phyloP scores from a whole-genome alignment of 2,888 invertebrate genomes.

The Melolontha melolontha region DNA sequence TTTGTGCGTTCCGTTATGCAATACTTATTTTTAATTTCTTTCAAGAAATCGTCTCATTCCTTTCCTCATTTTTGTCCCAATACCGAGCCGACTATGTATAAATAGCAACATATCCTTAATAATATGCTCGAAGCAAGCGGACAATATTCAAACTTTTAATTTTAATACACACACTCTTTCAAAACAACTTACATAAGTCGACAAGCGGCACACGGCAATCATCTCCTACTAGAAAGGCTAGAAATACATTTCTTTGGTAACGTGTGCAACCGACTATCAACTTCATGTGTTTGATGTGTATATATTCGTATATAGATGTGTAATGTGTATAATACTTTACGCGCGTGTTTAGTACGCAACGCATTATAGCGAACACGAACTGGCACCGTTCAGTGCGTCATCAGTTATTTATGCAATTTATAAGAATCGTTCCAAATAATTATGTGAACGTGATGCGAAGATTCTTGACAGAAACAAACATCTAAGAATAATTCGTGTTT shows the following conservation, averaged over 20 bases:
- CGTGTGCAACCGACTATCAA: conserved; percentile 15
- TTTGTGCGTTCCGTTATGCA: no score
- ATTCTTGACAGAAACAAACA: no score
- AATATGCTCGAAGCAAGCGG: background rate
- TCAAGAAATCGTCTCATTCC: no score
- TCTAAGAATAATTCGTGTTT: no score
- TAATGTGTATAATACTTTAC: conserved; percentile 1
- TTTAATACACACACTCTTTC: conserved; percentile 17
- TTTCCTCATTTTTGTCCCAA: no score
- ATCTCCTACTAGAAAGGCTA: conserved; percentile 6
- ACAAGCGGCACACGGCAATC: background rate
- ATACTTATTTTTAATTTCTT: no score
- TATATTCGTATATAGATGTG: conserved; percentile 5
- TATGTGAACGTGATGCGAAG: background rate
- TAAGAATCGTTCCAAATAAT: background rate
- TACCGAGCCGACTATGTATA: no score
- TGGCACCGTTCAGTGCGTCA: conserved; percentile 8
- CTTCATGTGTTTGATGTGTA: conserved; percentile 7
- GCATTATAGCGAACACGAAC: background rate
- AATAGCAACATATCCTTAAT: no score
- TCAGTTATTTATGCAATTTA: conserved; percentile 1
- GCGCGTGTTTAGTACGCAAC: background rate
- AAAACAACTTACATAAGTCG: conserved; percentile 34
- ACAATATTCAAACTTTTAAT: conserved; percentile 20
- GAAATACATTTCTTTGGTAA: conserved; percentile 26